Evolutionary conservation across 2,888 invertebrate genomes (phyloP).

Genomic region (Spicauda simplicius): DNA sequence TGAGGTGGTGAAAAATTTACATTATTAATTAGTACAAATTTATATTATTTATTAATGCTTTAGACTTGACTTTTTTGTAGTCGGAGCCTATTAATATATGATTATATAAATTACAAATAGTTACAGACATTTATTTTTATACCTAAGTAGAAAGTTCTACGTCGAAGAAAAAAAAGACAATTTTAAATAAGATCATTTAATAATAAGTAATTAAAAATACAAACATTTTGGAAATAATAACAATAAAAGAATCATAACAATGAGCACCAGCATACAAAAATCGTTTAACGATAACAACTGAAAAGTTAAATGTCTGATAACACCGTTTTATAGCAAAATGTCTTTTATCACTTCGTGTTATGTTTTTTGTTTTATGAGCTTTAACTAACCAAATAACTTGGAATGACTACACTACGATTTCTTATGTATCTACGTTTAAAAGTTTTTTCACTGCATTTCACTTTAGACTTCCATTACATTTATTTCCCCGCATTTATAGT

Average conservation of each 20-base stretch:
- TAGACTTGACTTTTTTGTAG: too few relatives aligned
- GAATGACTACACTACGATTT: conserved; percentile 26
- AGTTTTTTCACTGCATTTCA: conserved; percentile 1
- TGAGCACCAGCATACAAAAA: conserved; percentile 39
- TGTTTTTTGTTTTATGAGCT: not conserved
- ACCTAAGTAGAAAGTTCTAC: too few relatives aligned
- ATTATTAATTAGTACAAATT: too few relatives aligned
- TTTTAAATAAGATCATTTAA: conserved; percentile 30
- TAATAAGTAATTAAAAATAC: conserved; percentile 22
- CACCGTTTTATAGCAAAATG: conserved; percentile 21
- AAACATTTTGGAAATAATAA: conserved; percentile 33
- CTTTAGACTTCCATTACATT: not conserved
- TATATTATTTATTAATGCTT: too few relatives aligned
- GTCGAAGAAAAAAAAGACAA: not conserved
- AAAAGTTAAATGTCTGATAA: conserved; percentile 22
- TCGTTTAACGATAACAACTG: conserved; percentile 37
- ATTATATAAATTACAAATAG: too few relatives aligned
- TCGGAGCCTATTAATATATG: too few relatives aligned
- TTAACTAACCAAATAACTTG: conserved; percentile 20
- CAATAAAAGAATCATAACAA: conserved; percentile 37
- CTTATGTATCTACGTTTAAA: conserved; percentile 10
- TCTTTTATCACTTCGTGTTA: conserved; percentile 22
- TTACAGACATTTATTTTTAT: too few relatives aligned
- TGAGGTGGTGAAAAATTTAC: too few relatives aligned
- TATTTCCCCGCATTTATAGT: too few relatives aligned